Conservation (phyloP, 2,888 invertebrate genomes). For the Phyto melanocephala region DNA sequence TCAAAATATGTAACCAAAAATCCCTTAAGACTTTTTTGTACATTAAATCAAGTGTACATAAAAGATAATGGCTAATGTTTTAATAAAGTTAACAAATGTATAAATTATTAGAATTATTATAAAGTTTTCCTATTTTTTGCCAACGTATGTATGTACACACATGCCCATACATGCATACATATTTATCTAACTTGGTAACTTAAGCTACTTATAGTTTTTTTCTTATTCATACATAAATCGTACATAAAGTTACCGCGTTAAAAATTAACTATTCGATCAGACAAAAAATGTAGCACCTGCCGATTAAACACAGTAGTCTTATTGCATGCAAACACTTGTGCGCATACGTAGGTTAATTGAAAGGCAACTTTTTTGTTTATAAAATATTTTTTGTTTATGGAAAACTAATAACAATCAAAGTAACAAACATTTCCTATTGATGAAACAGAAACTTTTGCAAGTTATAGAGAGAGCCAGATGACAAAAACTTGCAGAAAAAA, state of each 20-base stretch:
- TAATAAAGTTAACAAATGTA: not conserved
- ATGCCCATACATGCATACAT: too few species aligned
- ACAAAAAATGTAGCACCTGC: constrained; percentile 44
- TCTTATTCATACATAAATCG: not conserved
- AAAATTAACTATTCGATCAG: constrained; percentile 1
- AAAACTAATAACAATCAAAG: too few species aligned
- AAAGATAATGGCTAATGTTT: not conserved
- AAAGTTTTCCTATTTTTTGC: not conserved
- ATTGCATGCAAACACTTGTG: not conserved
- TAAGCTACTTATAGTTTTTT: not conserved
- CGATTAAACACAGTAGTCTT: constrained; percentile 20
- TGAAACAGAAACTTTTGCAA: too few species aligned
- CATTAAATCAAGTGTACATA: not conserved
- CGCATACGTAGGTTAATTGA: not conserved
- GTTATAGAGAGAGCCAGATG: too few species aligned
- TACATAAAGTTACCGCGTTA: not conserved
- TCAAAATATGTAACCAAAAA: not conserved
- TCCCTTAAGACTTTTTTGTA: not conserved
- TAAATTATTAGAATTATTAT: not conserved
- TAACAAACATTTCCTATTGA: too few species aligned
- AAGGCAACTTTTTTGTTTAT: too few species aligned
- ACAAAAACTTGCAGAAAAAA: too few species aligned
- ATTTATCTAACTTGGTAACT: not conserved
- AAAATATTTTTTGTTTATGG: too few species aligned
- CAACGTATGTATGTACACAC: not conserved